Evolutionary conservation across 2,888 invertebrate genomes (phyloP).

Genomic region (Zonitis immaculata): DNA sequence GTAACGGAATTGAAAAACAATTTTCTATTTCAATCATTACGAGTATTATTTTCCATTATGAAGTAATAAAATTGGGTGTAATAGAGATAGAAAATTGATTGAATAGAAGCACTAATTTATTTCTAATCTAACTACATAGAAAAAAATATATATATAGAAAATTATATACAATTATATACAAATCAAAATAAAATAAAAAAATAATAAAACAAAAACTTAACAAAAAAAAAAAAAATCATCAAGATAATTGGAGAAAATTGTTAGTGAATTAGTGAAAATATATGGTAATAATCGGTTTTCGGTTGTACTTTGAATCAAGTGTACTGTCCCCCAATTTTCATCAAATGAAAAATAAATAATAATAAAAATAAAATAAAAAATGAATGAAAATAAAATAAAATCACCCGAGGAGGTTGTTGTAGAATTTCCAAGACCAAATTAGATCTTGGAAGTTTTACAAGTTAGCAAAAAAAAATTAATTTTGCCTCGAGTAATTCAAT

Average conservation of each 20-base stretch:
- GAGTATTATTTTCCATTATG: too few relatives aligned
- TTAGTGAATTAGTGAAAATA: background rate
- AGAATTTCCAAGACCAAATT: slow-evolving; percentile 4
- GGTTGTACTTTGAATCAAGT: slow-evolving; percentile 22
- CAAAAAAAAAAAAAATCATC: slow-evolving; percentile 13
- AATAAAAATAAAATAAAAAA: background rate
- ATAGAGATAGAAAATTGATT: background rate
- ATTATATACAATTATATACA: slow-evolving; percentile 19
- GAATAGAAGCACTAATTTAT: slow-evolving; percentile 5
- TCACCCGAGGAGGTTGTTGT: slow-evolving; percentile 5
- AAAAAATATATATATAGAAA: slow-evolving; percentile 2
- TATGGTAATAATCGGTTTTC: slow-evolving; percentile 4
- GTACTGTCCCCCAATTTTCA: slow-evolving; percentile 15
- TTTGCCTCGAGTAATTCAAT: slow-evolving; percentile 6
- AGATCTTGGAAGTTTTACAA: slow-evolving; percentile 7
- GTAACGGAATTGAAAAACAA: background rate
- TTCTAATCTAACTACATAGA: background rate
- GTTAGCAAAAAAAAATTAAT: background rate
- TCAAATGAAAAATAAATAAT: slow-evolving; percentile 2
- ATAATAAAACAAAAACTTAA: slow-evolving; percentile 18
- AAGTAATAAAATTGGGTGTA: too few relatives aligned
- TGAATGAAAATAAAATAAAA: background rate
- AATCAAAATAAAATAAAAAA: slow-evolving; percentile 4
- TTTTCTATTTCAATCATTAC: background rate
- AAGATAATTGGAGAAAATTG: background rate